A percentile compares a stretch with the other conserved stretches of the same genome.
These are phyloP conservation scores for Beroe forskalii DNA, from an alignment of 37 sponge, comb jelly and placozoan genomes.

Conservation along the genomic window DNA sequence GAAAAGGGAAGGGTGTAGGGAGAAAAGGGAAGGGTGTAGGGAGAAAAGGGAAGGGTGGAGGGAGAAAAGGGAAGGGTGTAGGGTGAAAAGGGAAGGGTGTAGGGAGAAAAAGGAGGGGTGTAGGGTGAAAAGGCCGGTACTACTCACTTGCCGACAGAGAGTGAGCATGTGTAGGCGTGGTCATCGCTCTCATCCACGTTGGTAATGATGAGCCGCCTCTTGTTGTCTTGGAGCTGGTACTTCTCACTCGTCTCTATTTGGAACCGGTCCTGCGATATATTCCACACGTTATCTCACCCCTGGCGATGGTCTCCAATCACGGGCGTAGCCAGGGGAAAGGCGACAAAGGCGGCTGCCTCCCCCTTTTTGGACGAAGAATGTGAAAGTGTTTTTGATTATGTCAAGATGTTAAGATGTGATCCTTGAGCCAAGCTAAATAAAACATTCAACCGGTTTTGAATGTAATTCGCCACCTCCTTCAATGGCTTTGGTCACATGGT, in stretches of 20 bases:
- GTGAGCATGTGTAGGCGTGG: background rate
- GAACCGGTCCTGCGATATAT: background rate
- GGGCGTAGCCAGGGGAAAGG: too few relatives aligned
- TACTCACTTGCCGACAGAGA: background rate
- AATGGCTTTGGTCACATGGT: too few relatives aligned
- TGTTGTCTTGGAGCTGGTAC: conserved; percentile 36
- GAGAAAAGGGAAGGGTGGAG: background rate
- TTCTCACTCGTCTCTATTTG: conserved; percentile 48
- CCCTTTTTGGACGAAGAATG: too few relatives aligned
- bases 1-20: too few relatives aligned
- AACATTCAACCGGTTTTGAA: too few relatives aligned
- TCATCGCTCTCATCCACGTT: conserved; percentile 6
- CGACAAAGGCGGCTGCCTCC: too few relatives aligned
- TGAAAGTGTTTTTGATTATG: too few relatives aligned
- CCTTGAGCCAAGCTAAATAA: too few relatives aligned
- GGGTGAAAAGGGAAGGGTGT: background rate
- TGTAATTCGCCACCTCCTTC: too few relatives aligned
- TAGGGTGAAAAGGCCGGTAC: background rate
- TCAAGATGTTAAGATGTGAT: too few relatives aligned
- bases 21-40: too few relatives aligned
- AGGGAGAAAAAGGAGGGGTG: background rate
- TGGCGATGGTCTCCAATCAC: background rate
- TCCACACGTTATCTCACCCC: background rate
- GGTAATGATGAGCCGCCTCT: conserved; percentile 3
- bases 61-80: background rate